phyloP scores from a whole-genome alignment of 2,888 invertebrate species.

The Morpho helenor region DNA sequence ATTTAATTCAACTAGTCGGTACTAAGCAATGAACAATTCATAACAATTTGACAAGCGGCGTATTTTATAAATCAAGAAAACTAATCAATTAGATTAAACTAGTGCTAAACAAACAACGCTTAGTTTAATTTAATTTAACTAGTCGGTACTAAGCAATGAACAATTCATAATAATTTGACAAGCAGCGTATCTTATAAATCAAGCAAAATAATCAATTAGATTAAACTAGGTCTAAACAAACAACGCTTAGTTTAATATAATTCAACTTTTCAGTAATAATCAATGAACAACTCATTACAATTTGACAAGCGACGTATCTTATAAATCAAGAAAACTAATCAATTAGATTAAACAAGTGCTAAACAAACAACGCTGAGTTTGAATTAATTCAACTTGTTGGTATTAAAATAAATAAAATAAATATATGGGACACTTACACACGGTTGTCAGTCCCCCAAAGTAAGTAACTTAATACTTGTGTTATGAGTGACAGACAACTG shows the following conservation, averaged over 20 bases:
- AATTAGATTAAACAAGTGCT: too few species aligned
- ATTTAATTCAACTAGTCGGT: not conserved
- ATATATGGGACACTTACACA: too few species aligned
- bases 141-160: not conserved
- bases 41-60: slow-evolving; percentile 19
- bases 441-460: too few species aligned
- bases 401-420: not conserved
- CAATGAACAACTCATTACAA: slow-evolving; percentile 10
- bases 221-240: not conserved
- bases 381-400: not conserved
- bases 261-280: not conserved
- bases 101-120: not conserved
- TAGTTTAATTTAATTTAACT: not conserved
- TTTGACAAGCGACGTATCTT: slow-evolving; percentile 13
- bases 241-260: not conserved
- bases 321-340: not conserved
- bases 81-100: too few species aligned
- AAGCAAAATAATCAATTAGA: not conserved
- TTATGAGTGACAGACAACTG: too few species aligned
- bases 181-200: slow-evolving; percentile 6
- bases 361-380: not conserved
- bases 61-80: not conserved
- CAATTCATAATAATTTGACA: slow-evolving; percentile 18
- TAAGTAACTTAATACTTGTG: too few species aligned
- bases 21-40: not conserved